A percentile compares a stretch with the other conserved stretches of the same genome.
phyloP scores from a whole-genome alignment of 1,140 invertebrate species.

The Heterodera schachtii region DNA sequence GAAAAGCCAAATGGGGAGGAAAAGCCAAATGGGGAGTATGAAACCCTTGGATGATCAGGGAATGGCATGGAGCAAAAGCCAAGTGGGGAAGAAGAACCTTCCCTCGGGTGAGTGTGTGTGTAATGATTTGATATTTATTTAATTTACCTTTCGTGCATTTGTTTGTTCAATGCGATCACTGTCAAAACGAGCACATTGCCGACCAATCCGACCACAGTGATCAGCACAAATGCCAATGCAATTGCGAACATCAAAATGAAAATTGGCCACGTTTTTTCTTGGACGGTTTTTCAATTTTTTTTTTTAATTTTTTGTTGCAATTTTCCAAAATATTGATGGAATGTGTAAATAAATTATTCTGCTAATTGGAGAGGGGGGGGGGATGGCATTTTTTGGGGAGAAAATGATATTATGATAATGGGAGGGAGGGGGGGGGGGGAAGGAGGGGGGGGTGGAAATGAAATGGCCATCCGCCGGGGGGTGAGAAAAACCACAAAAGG shows the following conservation, averaged over 20 bases:
- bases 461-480: not conserved
- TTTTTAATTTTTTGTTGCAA: not conserved
- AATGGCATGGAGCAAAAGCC: too few relatives aligned
- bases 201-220: slow-evolving; percentile 52
- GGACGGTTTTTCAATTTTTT: not conserved
- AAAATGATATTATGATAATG: too few relatives aligned
- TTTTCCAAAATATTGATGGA: too few relatives aligned
- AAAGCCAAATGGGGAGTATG: too few relatives aligned
- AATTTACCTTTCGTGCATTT: slow-evolving; percentile 50
- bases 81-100: too few relatives aligned
- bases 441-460: not conserved
- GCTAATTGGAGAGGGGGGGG: too few relatives aligned
- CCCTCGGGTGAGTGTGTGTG: too few relatives aligned
- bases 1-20: not conserved
- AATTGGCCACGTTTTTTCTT: not conserved
- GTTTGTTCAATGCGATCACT: slow-evolving; percentile 48
- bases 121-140: too few relatives aligned
- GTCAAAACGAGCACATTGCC: slow-evolving; percentile 50
- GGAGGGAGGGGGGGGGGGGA: too few relatives aligned
- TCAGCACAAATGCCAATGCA: slow-evolving; percentile 44
- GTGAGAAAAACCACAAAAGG: not conserved
- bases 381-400: too few relatives aligned
- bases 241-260: slow-evolving; percentile 39
- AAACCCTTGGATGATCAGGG: too few relatives aligned
- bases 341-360: too few relatives aligned